These are phyloP conservation scores for Sebastes cheni DNA, from an alignment of 2,797 vertebrate species.

Conservation along the genomic window DNA sequence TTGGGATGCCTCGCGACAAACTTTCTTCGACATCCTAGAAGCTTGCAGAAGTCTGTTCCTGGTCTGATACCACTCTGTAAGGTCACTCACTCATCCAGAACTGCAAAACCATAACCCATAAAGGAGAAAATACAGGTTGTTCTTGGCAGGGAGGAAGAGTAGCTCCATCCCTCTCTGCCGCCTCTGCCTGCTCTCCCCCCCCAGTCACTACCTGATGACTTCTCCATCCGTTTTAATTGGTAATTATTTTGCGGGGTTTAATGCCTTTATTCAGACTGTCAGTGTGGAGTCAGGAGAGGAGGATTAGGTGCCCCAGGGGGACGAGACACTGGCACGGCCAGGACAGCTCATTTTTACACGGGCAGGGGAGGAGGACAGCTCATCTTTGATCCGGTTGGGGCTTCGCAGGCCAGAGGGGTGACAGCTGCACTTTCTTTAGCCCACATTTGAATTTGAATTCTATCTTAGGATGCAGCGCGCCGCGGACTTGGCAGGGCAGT, in stretches of 20 bases:
- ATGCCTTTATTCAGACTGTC: conserved; percentile 88
- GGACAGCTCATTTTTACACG: conserved; percentile 88
- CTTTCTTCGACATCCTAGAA: conserved; percentile 72
- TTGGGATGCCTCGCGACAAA: conserved; percentile 62
- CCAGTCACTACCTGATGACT: conserved; percentile 82
- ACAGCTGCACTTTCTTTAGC: conserved; percentile 91
- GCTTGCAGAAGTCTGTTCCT: conserved; percentile 77
- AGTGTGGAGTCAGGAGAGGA: conserved; percentile 86
- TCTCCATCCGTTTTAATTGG: conserved; percentile 85
- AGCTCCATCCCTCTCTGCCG: conserved; percentile 67
- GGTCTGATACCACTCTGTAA: conserved; percentile 79
- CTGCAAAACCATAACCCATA: conserved; percentile 77
- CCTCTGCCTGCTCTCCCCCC: conserved; percentile 57
- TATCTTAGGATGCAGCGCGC: conserved; percentile 89
- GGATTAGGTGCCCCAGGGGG: conserved; percentile 88
- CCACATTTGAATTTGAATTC: conserved; percentile 93
- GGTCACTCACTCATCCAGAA: conserved; percentile 83
- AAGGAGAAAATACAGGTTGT: conserved; percentile 82
- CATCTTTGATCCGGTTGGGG: conserved; percentile 91
- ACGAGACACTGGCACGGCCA: conserved; percentile 90
- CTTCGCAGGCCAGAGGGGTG: conserved; percentile 90
- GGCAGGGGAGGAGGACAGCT: conserved; percentile 88
- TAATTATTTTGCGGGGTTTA: conserved; percentile 88
- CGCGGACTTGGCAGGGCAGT: conserved; percentile 89
- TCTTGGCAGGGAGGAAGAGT: conserved; percentile 76